Base-by-base conservation (phyloP, 2,888 invertebrate genomes). In the Stenchaetothrips biformis region DNA sequence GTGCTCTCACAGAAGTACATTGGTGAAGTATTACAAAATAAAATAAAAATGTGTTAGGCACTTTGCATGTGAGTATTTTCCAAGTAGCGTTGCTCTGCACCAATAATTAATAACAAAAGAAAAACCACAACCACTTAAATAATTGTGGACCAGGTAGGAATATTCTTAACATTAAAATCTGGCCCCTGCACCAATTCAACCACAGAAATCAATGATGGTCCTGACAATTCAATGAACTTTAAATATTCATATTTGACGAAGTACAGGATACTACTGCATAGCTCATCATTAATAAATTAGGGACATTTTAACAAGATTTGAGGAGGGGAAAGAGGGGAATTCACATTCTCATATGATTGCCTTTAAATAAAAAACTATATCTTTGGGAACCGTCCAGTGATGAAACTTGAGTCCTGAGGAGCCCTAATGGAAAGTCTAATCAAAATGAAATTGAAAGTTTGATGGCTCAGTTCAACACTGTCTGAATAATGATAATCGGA, bases 51-150 rank as follows among this genome's bases (percentile, higher is more conserved):
- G 67, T 74, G 67, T 74, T 74, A 74, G 25, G 67, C 67, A 59
- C 59, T 18, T 59, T 59, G 67, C 11, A 25, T 74, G 67, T 16
- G 18, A 59, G 13, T 59, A 53, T 37, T 37, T 37, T 37, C 37
- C 4, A 4, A 37, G 4, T 37, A 37, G 37, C 37, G 37, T 37
- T 13, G 16, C 53, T 16, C 16, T 13, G 11, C 18, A 59, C 6
- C 59, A 59, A 4, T 0, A 18, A 6, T 59, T 59, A 9, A 74
- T 74, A 25, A 74, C 67, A 25, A 25, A 74, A 21, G 25, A 25
- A 25, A 25, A 21, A 74, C 67, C 67, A 74, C 67, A 74, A 74
- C 67, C 67, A 53, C 53, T 53, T 53, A 53, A 53, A 6, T 53
- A 37, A 37, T 37, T 37, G 37, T 37, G 37, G 37, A 53, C 53